Percentiles rank a stretch among this genome's conserved stretches.
Evolutionary conservation across 2,888 invertebrate genomes (phyloP).

Genomic region (Alcis repandata): DNA sequence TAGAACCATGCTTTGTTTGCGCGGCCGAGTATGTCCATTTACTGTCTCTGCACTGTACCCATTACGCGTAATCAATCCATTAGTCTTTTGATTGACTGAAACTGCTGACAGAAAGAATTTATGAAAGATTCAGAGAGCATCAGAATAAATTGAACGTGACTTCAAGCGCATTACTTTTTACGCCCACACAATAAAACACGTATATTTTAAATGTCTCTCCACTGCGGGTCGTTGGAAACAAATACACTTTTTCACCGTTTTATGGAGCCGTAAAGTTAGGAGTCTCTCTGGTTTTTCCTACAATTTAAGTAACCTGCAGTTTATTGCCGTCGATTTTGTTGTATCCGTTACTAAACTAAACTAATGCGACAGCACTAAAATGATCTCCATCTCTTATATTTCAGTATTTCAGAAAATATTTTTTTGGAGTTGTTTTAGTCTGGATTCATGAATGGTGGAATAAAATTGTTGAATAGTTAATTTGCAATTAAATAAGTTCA

Average conservation of each 20-base stretch:
- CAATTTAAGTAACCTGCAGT: background rate
- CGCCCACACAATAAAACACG: constrained; percentile 4
- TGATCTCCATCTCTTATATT: no score
- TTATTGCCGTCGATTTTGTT: background rate
- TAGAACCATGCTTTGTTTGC: no score
- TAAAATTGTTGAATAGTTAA: no score
- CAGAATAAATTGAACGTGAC: constrained; percentile 4
- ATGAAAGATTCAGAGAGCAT: background rate
- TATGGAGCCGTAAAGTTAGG: background rate
- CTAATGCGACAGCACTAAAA: no score
- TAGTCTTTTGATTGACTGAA: background rate
- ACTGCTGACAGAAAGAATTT: background rate
- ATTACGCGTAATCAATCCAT: no score
- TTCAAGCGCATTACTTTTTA: constrained; percentile 6
- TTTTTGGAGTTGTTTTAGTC: no score
- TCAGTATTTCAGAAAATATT: no score
- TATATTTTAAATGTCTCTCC: constrained; percentile 14
- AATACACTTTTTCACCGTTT: constrained; percentile 27
- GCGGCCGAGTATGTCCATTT: no score
- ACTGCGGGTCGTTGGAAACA: constrained; percentile 10
- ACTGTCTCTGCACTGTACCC: no score
- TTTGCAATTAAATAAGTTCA: no score
- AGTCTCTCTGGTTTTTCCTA: background rate
- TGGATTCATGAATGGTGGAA: no score
- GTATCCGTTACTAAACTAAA: no score